Evolutionary conservation across 2,797 vertebrate species (phyloP).

Genomic region (Lagodon rhomboides): DNA sequence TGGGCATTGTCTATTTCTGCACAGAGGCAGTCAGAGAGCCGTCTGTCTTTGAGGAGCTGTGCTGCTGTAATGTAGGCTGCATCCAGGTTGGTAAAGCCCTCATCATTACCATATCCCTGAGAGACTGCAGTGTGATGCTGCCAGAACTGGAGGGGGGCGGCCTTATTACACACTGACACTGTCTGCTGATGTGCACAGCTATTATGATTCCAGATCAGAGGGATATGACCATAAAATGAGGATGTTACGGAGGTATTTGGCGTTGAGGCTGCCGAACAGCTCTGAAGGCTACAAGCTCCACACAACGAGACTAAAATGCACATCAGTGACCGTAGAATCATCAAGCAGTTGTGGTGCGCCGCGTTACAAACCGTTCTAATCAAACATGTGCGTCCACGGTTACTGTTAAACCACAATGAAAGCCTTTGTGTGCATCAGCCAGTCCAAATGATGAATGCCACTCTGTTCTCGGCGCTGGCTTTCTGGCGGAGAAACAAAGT

Average conservation of each 20-base stretch:
- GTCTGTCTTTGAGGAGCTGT: constrained; percentile 79
- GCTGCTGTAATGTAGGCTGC: constrained; percentile 74
- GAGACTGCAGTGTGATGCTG: constrained; percentile 76
- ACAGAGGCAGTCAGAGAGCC: constrained; percentile 63
- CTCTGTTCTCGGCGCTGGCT: constrained; percentile 82
- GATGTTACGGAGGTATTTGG: not conserved
- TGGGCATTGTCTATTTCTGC: constrained; percentile 64
- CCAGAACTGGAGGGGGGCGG: constrained; percentile 46
- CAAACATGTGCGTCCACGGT: constrained; percentile 62
- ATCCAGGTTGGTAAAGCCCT: constrained; percentile 73
- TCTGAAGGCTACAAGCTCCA: too few species aligned
- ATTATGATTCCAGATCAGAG: constrained; percentile 31
- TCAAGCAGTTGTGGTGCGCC: constrained; percentile 21
- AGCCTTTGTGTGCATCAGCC: constrained; percentile 78
- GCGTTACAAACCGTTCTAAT: constrained; percentile 51
- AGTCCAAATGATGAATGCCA: constrained; percentile 82
- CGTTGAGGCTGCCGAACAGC: not conserved
- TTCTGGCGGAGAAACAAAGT: constrained; percentile 84
- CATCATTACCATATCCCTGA: constrained; percentile 75
- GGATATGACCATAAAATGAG: constrained; percentile 7
- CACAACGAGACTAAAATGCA: too few species aligned
- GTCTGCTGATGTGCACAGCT: constrained; percentile 29
- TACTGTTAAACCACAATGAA: constrained; percentile 78
- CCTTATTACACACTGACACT: constrained; percentile 54
- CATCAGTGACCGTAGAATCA: too few species aligned